phyloP scores from a whole-genome alignment of 2,888 invertebrate genomes.

The Venustoraphidia nigricollis region DNA sequence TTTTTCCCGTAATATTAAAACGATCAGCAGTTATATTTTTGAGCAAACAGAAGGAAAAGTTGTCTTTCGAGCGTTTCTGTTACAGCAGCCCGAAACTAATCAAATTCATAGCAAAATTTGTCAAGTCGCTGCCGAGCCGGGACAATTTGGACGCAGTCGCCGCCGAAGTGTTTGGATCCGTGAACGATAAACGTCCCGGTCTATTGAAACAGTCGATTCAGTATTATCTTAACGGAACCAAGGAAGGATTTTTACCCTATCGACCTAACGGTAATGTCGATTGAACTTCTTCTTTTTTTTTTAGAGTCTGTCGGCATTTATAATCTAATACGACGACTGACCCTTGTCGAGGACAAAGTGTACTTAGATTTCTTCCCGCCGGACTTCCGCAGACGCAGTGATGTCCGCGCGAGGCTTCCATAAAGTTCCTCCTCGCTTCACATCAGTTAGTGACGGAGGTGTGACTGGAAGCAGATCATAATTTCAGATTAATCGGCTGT shows the following conservation, averaged over 20 bases:
- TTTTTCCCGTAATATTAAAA: too few species aligned
- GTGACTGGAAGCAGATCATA: background rate
- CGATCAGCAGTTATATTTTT: too few species aligned
- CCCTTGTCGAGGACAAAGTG: too few species aligned
- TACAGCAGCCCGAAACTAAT: constrained; percentile 47
- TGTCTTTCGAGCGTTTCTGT: constrained; percentile 6
- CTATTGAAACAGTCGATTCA: constrained; percentile 67
- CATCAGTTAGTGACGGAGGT: too few species aligned
- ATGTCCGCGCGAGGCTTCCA: background rate
- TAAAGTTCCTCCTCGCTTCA: background rate
- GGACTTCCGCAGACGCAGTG: too few species aligned
- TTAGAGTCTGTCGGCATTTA: too few species aligned
- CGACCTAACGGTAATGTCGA: constrained; percentile 20
- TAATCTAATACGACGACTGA: too few species aligned
- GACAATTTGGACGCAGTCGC: constrained; percentile 58
- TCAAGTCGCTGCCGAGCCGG: constrained; percentile 49
- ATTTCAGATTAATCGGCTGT: background rate
- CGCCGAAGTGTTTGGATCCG: constrained; percentile 52
- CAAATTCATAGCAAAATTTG: constrained; percentile 54
- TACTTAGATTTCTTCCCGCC: too few species aligned
- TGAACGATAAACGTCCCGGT: constrained; percentile 49
- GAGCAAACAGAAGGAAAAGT: constrained; percentile 6
- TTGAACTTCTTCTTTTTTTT: too few species aligned
- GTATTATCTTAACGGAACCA: constrained; percentile 75
- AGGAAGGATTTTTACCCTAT: constrained; percentile 68